phyloP scores from a whole-genome alignment of 2,888 invertebrate genomes.

The Bruchidius siliquastri region DNA sequence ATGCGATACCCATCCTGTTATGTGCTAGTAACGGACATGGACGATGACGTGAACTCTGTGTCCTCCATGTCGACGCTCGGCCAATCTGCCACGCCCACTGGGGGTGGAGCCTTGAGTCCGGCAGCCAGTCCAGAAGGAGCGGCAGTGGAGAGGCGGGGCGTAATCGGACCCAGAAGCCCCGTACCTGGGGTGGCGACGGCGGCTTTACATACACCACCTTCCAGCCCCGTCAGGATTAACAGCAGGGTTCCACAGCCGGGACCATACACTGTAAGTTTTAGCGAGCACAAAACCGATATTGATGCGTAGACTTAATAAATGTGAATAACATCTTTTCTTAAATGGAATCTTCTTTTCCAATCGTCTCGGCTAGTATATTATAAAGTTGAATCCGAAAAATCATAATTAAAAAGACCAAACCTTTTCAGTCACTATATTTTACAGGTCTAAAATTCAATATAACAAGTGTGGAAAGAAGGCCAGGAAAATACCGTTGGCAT shows the following conservation, averaged over 20 bases:
- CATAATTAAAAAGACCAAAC: no score
- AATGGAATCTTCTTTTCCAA: no score
- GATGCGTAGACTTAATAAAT: no score
- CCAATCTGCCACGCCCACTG: background rate
- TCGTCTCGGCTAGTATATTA: no score
- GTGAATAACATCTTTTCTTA: no score
- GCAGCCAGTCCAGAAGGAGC: constrained; percentile 9
- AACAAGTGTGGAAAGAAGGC: no score
- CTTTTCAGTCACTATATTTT: no score
- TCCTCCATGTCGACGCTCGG: constrained; percentile 4
- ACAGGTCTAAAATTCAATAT: no score
- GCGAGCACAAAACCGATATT: no score
- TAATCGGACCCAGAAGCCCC: constrained; percentile 28
- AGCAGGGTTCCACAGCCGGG: constrained; percentile 46
- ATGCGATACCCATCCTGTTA: constrained; percentile 96
- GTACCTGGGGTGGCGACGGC: constrained; percentile 41
- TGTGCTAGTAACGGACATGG: constrained; percentile 86
- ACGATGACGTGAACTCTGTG: constrained; percentile 54
- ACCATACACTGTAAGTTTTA: constrained; percentile 39
- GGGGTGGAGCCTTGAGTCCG: background rate
- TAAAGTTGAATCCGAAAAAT: no score
- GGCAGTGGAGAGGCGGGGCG: constrained; percentile 16
- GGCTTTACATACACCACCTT: constrained; percentile 45
- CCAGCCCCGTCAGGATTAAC: constrained; percentile 46
- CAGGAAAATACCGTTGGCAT: no score